phyloP scores from a whole-genome alignment of 2,888 invertebrate genomes.

The Rugalucina vietnamica region DNA sequence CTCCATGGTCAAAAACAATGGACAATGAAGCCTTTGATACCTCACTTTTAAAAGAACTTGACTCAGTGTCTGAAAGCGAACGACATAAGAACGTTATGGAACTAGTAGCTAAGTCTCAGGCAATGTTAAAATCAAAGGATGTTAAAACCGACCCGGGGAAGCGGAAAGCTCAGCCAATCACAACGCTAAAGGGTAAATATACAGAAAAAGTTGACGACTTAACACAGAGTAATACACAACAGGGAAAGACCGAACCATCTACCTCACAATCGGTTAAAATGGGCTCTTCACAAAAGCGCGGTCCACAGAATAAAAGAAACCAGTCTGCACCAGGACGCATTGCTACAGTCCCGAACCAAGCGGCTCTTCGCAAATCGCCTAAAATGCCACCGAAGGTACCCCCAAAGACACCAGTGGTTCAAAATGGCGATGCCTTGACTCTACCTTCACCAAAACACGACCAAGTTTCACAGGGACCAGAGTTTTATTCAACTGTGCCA shows the following conservation, averaged over 20 bases:
- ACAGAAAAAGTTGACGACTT: conserved; percentile 48
- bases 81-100: conserved; percentile 66
- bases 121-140: conserved; percentile 62
- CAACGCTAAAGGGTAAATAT: conserved; percentile 73
- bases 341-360: conserved; percentile 75
- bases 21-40: conserved; percentile 37
- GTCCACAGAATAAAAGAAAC: conserved; percentile 63
- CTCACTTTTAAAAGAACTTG: conserved; percentile 39
- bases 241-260: conserved; percentile 48
- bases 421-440: conserved; percentile 42
- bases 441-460: conserved; percentile 30
- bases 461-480: conserved; percentile 33
- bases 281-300: conserved; percentile 65
- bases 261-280: conserved; percentile 58
- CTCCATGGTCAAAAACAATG: conserved; percentile 52
- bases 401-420: conserved; percentile 16
- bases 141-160: conserved; percentile 56
- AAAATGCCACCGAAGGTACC: conserved; percentile 31
- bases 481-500: conserved; percentile 58
- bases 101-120: conserved; percentile 68
- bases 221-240: conserved; percentile 67
- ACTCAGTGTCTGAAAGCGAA: conserved; percentile 58
- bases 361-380: conserved; percentile 38
- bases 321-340: conserved; percentile 79
- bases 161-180: conserved; percentile 78